phyloP scores from a whole-genome alignment of 2,113 vertebrate species.

The Myotis yumanensis region DNA sequence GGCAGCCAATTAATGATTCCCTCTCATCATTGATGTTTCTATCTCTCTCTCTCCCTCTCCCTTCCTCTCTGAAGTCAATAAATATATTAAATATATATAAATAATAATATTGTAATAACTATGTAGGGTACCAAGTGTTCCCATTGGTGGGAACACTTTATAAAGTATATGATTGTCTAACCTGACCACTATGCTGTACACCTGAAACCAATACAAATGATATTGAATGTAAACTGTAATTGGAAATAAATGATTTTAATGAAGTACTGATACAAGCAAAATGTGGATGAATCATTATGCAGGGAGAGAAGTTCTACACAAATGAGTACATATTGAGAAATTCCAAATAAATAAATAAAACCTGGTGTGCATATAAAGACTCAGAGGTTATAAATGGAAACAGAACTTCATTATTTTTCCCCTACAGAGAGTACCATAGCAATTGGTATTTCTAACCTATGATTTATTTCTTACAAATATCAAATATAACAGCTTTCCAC shows the following conservation, averaged over 20 bases:
- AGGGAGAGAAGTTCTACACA: neutral
- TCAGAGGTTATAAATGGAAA: neutral
- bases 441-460: constrained; percentile 18
- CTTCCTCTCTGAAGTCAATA: too few species aligned
- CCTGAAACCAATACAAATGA: neutral
- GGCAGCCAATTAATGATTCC: too few species aligned
- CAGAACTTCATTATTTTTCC: neutral
- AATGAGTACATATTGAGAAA: neutral
- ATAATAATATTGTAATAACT: neutral
- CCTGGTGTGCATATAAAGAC: neutral
- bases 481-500: neutral
- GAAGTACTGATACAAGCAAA: neutral
- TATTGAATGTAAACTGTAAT: neutral
- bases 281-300: neutral
- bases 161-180: neutral
- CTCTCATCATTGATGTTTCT: too few species aligned
- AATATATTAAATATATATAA: neutral
- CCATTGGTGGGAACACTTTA: neutral
- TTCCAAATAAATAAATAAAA: neutral
- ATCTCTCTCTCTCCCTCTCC: too few species aligned
- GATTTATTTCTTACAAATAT: constrained; percentile 18
- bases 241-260: neutral
- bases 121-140: neutral
- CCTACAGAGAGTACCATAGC: neutral
- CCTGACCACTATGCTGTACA: neutral